Base-by-base conservation (phyloP, 2,888 invertebrate species). In the Gandaritis pyraliata region DNA sequence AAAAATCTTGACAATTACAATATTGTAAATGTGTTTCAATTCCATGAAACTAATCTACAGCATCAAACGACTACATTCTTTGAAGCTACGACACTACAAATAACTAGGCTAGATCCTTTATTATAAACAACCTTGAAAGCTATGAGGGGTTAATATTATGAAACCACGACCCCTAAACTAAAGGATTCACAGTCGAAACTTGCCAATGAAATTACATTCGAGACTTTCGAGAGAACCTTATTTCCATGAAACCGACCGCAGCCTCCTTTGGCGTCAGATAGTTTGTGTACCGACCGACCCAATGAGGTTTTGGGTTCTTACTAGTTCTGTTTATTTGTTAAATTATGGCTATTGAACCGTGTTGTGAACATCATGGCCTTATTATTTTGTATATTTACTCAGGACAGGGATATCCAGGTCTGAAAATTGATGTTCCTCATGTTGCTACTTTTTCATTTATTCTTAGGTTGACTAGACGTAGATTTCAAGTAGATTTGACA, bases 111-210 rank as follows among this genome's bases (percentile, higher is more conserved):
- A 33, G 33, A 2, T 0, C 10, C 33, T 33, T 6, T 5, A 11
- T 33, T 7, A n/a, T 2, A 41, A 15, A 41, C 15, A n/a, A n/a
- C 13, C 41, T 8, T 11, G 43, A 16, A 46, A 29, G 12, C n/a
- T 45, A 12, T 16, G 30, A 47, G n/a, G n/a, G 55, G 41, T 58
- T 45, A 45, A 64, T 50, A 52, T 58, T 65, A 59, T 63, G 58
- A 63, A 70, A 64, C 65, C 61, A 49, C 63, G 63, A 68, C 66
- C 70, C 72, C 71, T 64, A 63, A 71, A 71, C 78, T 75, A 79
- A 77, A 75, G 70, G 75, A 74, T 75, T 79, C 18, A 74, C 72
- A 68, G 71, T 77, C 65, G 73, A 73, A 77, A 79, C 74, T 77
- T 79, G 85, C 82, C 81, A 86, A 85, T 78, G 43, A 58, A 51